A percentile compares a stretch with the other conserved stretches of the same genome.
These are phyloP conservation scores for Carassius auratus DNA, from an alignment of 2,113 vertebrate species.

Conservation along the genomic window DNA sequence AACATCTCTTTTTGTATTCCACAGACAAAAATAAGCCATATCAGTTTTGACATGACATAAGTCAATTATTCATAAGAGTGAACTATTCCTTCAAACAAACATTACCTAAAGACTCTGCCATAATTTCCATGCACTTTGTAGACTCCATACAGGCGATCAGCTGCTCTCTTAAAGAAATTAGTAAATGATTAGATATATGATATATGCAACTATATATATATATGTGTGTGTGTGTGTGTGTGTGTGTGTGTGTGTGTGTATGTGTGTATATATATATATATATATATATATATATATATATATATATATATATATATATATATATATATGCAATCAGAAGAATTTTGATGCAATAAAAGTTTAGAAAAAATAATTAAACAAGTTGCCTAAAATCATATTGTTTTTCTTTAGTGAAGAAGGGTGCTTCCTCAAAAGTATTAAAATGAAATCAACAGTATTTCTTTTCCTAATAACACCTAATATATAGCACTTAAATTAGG, in stretches of 20 bases:
- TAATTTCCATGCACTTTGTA: constrained; percentile 99
- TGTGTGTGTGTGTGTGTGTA: too few species aligned
- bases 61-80: neutral
- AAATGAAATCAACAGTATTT: neutral
- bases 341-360: too few species aligned
- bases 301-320: too few species aligned
- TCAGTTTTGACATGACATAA: neutral
- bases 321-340: neutral
- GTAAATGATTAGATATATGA: neutral
- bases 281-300: too few species aligned
- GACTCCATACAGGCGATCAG: constrained; percentile 93
- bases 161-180: constrained; percentile 83
- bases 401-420: neutral
- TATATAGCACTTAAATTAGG: neutral
- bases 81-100: neutral
- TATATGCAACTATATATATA: neutral
- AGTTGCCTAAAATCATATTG: neutral
- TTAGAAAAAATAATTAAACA: neutral
- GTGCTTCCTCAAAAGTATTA: neutral
- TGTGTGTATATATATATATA: too few species aligned
- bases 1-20: neutral
- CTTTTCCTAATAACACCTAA: neutral
- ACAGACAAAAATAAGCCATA: neutral
- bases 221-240: too few species aligned
- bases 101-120: constrained; percentile 94